Percentiles rank a stretch among this genome's conserved stretches.
phyloP scores from a whole-genome alignment of 1,140 invertebrate genomes.

The Olivierus martensii region DNA sequence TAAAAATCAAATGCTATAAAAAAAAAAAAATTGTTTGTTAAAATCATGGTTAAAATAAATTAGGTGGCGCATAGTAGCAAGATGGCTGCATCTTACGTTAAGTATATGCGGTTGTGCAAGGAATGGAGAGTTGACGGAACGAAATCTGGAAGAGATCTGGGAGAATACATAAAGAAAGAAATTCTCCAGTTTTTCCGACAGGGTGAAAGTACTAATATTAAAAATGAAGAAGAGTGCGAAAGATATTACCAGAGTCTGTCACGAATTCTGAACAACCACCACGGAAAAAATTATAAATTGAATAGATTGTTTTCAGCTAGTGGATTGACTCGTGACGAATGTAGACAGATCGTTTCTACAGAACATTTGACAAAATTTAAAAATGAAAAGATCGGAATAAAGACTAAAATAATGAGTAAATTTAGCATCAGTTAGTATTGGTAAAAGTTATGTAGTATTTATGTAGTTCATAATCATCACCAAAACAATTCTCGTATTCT shows the following conservation, averaged over 20 bases:
- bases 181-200: constrained; percentile 47
- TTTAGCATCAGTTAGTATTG: too few species aligned
- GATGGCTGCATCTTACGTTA: constrained; percentile 27
- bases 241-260: constrained; percentile 50
- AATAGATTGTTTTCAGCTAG: constrained; percentile 43
- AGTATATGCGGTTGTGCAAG: constrained; percentile 55
- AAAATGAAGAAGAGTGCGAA: constrained; percentile 42
- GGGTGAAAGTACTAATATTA: constrained; percentile 36
- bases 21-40: too few species aligned
- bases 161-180: constrained; percentile 52
- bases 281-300: constrained; percentile 43
- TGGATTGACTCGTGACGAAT: constrained; percentile 52
- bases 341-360: constrained; percentile 49
- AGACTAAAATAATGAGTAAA: too few species aligned
- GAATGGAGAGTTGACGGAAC: constrained; percentile 59
- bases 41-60: too few species aligned
- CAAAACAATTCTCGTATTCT: too few species aligned
- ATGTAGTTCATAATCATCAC: too few species aligned
- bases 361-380: constrained; percentile 49
- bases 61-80: too few species aligned
- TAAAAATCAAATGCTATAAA: too few species aligned
- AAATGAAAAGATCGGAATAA: constrained; percentile 20
- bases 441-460: too few species aligned
- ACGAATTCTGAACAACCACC: constrained; percentile 49
- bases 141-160: constrained; percentile 62